These are phyloP conservation scores for Oreocharis arfaki DNA, from an alignment of 2,113 vertebrate species.

Conservation along the genomic window DNA sequence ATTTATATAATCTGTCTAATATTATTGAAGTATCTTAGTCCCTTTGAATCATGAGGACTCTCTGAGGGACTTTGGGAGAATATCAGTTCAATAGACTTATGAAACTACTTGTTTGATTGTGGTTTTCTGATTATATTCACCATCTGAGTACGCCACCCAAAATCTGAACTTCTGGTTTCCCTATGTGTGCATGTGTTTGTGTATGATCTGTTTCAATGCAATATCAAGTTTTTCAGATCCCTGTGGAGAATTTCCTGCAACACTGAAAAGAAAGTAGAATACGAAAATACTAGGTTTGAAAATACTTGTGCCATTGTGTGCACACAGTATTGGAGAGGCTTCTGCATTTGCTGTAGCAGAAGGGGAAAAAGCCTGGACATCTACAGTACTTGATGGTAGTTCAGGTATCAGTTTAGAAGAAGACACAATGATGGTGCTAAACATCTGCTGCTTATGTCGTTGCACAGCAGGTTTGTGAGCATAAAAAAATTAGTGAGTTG, in stretches of 20 bases:
- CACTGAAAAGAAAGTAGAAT: background rate
- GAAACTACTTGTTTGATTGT: background rate
- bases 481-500: background rate
- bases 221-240: background rate
- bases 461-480: background rate
- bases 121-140: background rate
- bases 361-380: background rate
- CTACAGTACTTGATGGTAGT: background rate
- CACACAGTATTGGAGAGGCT: background rate
- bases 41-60: background rate
- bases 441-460: background rate
- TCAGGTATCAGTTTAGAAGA: background rate
- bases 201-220: background rate
- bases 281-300: background rate
- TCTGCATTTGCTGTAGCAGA: background rate
- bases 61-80: background rate
- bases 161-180: background rate
- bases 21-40: background rate
- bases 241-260: background rate
- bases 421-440: background rate
- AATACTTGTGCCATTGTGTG: background rate
- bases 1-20: background rate
- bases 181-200: accelerated
- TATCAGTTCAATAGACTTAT: background rate
- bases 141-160: background rate